Base-by-base conservation (phyloP, 2,113 vertebrate genomes). In the Columba livia region DNA sequence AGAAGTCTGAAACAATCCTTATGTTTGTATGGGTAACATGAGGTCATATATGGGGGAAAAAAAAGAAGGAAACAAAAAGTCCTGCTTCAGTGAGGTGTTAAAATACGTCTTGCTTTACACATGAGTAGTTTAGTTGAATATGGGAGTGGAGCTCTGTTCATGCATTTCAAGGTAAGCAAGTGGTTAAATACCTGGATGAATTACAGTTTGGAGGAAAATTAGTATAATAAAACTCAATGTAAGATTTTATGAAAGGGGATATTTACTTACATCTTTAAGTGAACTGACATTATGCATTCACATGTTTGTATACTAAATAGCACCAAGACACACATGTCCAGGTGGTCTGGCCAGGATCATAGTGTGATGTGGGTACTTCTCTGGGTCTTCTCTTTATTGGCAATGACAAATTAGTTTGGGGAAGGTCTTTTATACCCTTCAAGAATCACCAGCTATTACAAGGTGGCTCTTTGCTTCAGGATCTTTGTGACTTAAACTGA, bases 311-410 rank as follows among this genome's bases (percentile, higher is more conserved):
- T 31, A 21, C 2, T 25, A 29, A 89, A n/a, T 10, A 85, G 2
- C 34, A 75, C 28, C 12, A 19, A 58, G 87, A 31, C 3, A 0
- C 1, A 0, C 4, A 6, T 48, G 47, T 48, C 34, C 36, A 26
- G 40, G 24, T 0, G 0, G 28, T 51, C 57, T 60, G 61, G 26
- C 19, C 26, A 42, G 57, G 34, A 16, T 13, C 6, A 0, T 15
- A 51, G 24, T 40, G 20, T 2, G 3, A 7, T 34, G 12, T 65
- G 25, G 4, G 11, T 66, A 15, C 50, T 25, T 6, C 28, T 15
- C 19, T 16, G 15, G 26, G 5, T 12, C 5, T 73, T 23, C 38
- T 83, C 26, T 15, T 51, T 13, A 24, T 34, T 56, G 8, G 20
- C 29, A 47, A 24, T 32, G 42, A 47, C 14, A n/a, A 47, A 38